Percentiles rank a stretch among this genome's conserved stretches.
Evolutionary conservation across 2,797 vertebrate genomes (phyloP).

Genomic region (Mallotus villosus): DNA sequence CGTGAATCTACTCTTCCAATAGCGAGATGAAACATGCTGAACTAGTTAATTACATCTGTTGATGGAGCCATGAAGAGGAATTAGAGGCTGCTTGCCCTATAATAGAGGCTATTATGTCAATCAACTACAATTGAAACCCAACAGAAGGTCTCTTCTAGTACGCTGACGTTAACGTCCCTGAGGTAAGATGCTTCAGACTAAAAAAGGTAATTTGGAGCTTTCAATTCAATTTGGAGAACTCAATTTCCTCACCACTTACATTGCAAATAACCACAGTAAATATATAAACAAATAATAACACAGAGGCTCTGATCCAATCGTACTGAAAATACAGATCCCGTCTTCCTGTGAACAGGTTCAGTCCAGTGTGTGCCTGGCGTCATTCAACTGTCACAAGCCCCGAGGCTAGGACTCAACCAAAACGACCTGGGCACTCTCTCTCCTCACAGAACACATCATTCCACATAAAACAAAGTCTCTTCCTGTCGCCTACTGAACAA

Average conservation of each 20-base stretch:
- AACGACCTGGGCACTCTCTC: neutral
- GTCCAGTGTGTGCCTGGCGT: neutral
- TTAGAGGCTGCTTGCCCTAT: neutral
- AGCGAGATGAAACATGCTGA: neutral
- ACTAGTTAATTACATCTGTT: slow-evolving; percentile 1
- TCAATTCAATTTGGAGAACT: too few species aligned
- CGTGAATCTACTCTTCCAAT: neutral
- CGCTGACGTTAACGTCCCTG: neutral
- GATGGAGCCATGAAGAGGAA: neutral
- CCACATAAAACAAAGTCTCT: too few species aligned
- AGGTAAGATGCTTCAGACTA: too few species aligned
- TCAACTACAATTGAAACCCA: neutral
- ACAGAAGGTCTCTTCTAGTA: neutral
- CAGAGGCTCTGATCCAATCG: too few species aligned
- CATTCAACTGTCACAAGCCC: neutral
- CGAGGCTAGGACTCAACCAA: neutral
- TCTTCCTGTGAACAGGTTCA: neutral
- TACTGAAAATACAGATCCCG: neutral
- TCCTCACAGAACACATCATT: too few species aligned
- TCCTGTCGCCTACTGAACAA: too few species aligned
- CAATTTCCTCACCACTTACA: too few species aligned
- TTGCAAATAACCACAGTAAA: too few species aligned
- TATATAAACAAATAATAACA: too few species aligned
- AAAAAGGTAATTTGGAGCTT: too few species aligned
- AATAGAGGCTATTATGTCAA: neutral